Percentiles rank a stretch among this genome's conserved stretches.
Conservation (phyloP, 2,113 vertebrate genomes). For the Ailuropoda melanoleuca region DNA sequence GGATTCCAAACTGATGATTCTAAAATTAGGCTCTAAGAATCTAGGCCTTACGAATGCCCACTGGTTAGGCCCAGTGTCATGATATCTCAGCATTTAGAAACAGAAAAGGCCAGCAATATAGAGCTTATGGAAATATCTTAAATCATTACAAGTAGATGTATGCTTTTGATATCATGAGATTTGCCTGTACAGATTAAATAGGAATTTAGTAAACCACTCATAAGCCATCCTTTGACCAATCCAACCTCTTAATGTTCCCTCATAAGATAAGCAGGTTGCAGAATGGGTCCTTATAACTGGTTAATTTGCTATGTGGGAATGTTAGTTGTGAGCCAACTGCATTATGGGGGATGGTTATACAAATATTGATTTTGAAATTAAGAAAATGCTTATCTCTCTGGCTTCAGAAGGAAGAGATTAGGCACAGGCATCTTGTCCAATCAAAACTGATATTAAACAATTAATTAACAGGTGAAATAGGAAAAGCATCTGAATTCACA, state of each 20-base stretch:
- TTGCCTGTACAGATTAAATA: background rate
- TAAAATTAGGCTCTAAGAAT: background rate
- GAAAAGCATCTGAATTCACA: background rate
- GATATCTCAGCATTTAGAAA: background rate
- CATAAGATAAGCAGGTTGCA: background rate
- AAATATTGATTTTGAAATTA: background rate
- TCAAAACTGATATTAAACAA: background rate
- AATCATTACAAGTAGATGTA: background rate
- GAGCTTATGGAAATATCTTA: background rate
- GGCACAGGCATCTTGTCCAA: background rate
- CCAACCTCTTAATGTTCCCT: background rate
- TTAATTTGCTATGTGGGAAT: background rate
- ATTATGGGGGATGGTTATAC: background rate
- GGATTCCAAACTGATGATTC: background rate
- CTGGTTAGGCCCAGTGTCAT: background rate
- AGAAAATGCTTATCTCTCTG: background rate
- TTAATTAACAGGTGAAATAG: background rate
- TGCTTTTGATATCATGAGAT: background rate
- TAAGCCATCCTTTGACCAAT: background rate
- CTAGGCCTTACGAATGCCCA: background rate
- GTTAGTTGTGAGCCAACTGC: background rate
- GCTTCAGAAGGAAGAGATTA: background rate
- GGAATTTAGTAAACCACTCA: background rate
- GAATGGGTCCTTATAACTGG: background rate
- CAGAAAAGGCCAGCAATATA: background rate